Evolutionary conservation across 2,888 invertebrate genomes (phyloP).

Genomic region (Julus scandinavius): DNA sequence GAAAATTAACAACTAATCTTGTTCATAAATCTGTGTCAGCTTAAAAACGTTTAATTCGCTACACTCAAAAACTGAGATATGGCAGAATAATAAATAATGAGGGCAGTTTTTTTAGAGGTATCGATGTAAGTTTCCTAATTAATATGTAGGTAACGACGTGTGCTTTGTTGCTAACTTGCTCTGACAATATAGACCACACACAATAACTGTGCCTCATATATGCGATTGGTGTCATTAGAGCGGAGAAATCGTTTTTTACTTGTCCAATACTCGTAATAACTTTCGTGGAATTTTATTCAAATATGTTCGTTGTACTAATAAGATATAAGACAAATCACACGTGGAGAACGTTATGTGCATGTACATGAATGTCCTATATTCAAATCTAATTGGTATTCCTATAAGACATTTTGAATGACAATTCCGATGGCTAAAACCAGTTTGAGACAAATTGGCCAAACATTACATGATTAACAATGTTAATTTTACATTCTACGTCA

Average conservation of each 20-base stretch:
- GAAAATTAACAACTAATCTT: neutral
- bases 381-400: neutral
- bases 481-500: too few species aligned
- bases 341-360: neutral
- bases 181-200: neutral
- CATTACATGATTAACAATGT: too few species aligned
- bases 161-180: neutral
- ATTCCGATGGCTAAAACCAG: neutral
- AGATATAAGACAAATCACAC: neutral
- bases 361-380: neutral
- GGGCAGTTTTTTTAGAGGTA: slow-evolving; percentile 14
- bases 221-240: neutral
- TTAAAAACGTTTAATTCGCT: neutral
- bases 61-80: neutral
- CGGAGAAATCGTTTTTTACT: neutral
- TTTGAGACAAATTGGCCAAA: neutral
- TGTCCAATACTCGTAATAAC: neutral
- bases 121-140: neutral
- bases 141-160: neutral
- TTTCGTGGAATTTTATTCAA: neutral
- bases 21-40: neutral
- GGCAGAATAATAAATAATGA: neutral
- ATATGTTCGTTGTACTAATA: neutral
- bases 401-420: neutral
- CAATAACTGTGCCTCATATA: neutral